Evolutionary conservation across 53 echinoderm and acorn worm species (phyloP), one percentile per base, ranked within the genome.

Genomic region (Pentamera pediparva): DNA sequence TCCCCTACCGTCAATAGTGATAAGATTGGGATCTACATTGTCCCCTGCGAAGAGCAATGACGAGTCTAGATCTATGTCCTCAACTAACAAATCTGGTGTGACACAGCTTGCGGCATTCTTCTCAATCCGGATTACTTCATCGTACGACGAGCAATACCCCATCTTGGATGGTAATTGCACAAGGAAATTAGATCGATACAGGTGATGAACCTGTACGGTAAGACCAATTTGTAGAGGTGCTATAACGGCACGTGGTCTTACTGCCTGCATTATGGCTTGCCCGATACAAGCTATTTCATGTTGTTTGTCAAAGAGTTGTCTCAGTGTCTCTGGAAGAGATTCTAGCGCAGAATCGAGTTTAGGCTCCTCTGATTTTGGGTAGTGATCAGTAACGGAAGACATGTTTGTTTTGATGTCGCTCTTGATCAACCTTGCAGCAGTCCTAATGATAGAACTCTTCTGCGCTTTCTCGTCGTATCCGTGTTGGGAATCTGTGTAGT

Each of bases 1-100:
- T n/a, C n/a, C n/a, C n/a, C n/a, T n/a, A n/a, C 85, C 85, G 81
- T 88, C 83, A 29, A 88, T 28, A 3, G 88, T 88, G 7, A 74
- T 13, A 30, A 83, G 77, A 25, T 84, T 85, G 81, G 84, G 84
- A 71, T 89, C 81, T 18, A 81, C 89, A 62, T 89, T 84, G 52
- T 89, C 89, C 26, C 71, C 77, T 29, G 67, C 78, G 67, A 67
- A 78, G 21, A 47, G 47, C 29, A 69, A 1, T 1, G 24, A 21
- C 3, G 56, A 1, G 1, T 56, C 24, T 56, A 45, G 75, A 58
- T 80, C 41, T 21, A 56, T 80, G 33, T 72, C 70, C 4, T 70
- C 59, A 25, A 37, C 55, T 11, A 80, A 54, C 11, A 80, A 9
- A 49, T 80, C 71, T 72, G 67, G 70, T 31, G 80, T 32, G 41